Evolutionary conservation across 2,888 invertebrate species (phyloP).

Genomic region (Suillia variegata): DNA sequence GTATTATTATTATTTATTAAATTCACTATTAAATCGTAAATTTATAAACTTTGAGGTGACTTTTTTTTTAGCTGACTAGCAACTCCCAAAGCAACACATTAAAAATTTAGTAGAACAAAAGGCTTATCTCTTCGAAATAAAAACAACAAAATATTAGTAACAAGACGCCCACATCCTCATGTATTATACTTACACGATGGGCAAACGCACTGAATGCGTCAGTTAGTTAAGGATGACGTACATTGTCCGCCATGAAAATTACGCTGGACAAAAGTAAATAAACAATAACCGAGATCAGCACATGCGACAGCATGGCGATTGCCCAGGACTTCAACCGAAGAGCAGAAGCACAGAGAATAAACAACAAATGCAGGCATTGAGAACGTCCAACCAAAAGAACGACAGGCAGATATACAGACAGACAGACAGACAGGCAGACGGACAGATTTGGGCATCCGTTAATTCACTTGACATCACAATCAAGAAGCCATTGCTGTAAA

Average conservation of each 20-base stretch:
- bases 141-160: not conserved
- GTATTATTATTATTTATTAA: too few species aligned
- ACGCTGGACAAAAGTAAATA: not conserved
- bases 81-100: not conserved
- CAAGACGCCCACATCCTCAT: not conserved
- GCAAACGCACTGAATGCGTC: too few species aligned
- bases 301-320: not conserved
- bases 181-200: too few species aligned
- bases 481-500: conserved; percentile 22
- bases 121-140: not conserved
- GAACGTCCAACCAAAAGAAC: too few species aligned
- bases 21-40: too few species aligned
- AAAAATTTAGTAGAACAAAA: not conserved
- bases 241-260: not conserved
- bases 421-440: too few species aligned
- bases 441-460: conserved; percentile 20
- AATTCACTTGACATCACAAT: conserved; percentile 38
- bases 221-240: not conserved
- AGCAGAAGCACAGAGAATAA: not conserved
- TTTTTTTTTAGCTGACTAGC: too few species aligned
- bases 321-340: not conserved
- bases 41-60: too few species aligned
- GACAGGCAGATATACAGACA: too few species aligned
- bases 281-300: not conserved
- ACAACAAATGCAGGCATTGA: not conserved